phyloP scores from a whole-genome alignment of 2,113 vertebrate species.

The Aythya baeri region DNA sequence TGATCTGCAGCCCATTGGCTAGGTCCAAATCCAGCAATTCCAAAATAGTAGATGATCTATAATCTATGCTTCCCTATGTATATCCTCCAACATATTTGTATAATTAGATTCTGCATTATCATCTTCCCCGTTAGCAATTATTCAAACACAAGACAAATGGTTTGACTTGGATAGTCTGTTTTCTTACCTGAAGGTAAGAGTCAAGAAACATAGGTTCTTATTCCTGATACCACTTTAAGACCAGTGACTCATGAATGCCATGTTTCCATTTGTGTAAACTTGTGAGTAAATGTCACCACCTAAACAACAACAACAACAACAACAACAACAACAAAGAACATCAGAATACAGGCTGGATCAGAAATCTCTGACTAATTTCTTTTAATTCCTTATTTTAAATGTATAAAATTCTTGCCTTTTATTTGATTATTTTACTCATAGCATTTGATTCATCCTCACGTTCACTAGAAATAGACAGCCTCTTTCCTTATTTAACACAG shows the following conservation, averaged over 20 bases:
- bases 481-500: neutral
- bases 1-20: neutral
- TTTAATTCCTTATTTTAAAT: neutral
- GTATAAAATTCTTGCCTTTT: neutral
- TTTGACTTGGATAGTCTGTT: neutral
- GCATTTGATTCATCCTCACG: neutral
- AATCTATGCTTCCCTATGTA: neutral
- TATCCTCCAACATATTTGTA: neutral
- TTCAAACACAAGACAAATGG: neutral
- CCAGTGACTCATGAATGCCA: neutral
- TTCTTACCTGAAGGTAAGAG: neutral
- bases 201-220: neutral
- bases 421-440: neutral
- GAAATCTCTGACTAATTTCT: conserved; percentile 1
- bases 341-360: neutral
- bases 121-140: neutral
- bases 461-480: neutral
- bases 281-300: neutral
- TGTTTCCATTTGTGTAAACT: conserved; percentile 6
- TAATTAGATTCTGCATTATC: neutral
- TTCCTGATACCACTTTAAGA: neutral
- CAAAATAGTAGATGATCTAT: neutral
- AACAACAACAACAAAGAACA: neutral
- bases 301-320: neutral
- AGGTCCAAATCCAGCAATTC: neutral